Evolutionary conservation across 2,797 vertebrate genomes (phyloP), one percentile per base, ranked within the genome.

Genomic region (Sebastes itinus): DNA sequence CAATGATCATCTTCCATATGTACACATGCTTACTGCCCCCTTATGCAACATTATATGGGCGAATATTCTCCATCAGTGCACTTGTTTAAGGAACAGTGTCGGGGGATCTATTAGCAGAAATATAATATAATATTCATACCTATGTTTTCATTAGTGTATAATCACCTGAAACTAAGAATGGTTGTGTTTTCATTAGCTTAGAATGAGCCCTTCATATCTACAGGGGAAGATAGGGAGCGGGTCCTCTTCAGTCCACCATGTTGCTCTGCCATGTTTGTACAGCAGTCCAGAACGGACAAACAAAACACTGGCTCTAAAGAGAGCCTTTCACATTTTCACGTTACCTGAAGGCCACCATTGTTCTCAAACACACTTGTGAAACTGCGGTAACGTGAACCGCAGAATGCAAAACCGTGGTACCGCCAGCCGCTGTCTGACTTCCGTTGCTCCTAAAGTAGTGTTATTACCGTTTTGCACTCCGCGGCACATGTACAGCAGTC

Each of bases 241-340:
- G 42, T 46, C 46, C 46, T 49, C 46, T 49, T 49, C 42, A 46
- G 42, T 7, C 7, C 16, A 0, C 46, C 46, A n/a, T n/a, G 46
- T 52, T 52, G 18, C 46, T 2, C 46, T 0, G 1, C 46, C 46
- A 52, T 52, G 46, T 52, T 52, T 52, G 0, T 52, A 52, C 46
- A 52, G 8, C 0, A 52, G 1, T 0, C 18, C 46, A 52, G 18
- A 52, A 49, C 0, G 42, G 42, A 49, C 46, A n/a, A 52, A n/a
- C 46, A 0, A 52, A 52, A 52, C 46, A n/a, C 46, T 1, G 7
- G 46, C 18, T 52, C 1, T 52, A 52, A 0, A 52, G 42, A 18
- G 1, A 49, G 42, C 16, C 3, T 52, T 20, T n/a, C 0, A 8
- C 0, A 0, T 52, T 52, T 52, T 52, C 46, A n/a, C 2, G 8